Evolutionary conservation across 2,113 vertebrate species (phyloP).

Genomic region (Sinocyclocheilus rhinocerous): DNA sequence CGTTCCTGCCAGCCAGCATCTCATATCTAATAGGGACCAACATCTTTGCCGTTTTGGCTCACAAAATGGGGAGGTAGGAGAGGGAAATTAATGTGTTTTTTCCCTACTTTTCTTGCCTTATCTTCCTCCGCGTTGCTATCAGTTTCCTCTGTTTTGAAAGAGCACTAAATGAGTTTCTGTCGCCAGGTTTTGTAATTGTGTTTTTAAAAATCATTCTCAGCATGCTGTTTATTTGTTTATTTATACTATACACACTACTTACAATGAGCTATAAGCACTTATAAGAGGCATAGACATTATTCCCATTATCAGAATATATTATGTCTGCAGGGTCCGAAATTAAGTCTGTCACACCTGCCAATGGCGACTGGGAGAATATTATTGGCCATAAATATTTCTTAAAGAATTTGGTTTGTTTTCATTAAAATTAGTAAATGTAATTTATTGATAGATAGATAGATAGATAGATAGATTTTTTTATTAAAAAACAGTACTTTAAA

Average conservation of each 20-base stretch:
- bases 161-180: conserved; percentile 71
- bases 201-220: conserved; percentile 55
- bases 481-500: no score
- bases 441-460: no score
- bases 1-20: conserved; percentile 94
- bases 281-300: neutral
- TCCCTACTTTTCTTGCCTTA: conserved; percentile 49
- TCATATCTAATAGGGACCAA: conserved; percentile 99
- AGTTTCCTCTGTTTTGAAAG: conserved; percentile 62
- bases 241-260: neutral
- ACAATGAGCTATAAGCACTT: neutral
- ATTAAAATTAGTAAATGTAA: neutral
- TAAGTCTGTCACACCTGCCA: neutral
- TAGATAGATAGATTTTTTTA: no score
- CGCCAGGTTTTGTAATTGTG: conserved; percentile 48
- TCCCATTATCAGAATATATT: neutral
- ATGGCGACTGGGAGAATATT: neutral
- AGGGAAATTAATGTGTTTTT: conserved; percentile 69
- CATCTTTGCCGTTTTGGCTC: conserved; percentile 91
- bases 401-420: neutral
- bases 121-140: conserved; percentile 61
- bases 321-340: neutral
- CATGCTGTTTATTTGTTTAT: conserved; percentile 1
- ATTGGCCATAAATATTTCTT: neutral
- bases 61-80: conserved; percentile 96